A percentile compares a stretch with the other conserved stretches of the same genome.
Evolutionary conservation across 2,797 vertebrate genomes (phyloP).

Genomic region (Amblyraja radiata): DNA sequence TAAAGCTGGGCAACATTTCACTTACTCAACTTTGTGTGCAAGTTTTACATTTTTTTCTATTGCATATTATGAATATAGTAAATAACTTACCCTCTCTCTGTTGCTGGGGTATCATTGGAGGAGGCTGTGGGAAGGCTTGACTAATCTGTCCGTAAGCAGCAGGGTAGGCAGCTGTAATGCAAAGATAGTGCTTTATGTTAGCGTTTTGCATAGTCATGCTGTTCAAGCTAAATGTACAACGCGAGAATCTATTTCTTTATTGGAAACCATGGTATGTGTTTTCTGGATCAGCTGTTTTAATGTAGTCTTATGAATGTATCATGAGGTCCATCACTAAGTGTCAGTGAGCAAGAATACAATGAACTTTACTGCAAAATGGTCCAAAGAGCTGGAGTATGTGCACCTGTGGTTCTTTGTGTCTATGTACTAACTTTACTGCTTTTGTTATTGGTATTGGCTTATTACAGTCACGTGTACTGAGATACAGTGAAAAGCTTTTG

Average conservation of each 20-base stretch:
- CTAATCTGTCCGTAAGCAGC: constrained; percentile 98
- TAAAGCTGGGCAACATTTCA: neutral
- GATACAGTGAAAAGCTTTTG: too few relatives aligned
- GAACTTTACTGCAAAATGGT: neutral
- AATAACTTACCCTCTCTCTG: constrained; percentile 90
- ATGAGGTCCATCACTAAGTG: neutral
- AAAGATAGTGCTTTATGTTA: neutral
- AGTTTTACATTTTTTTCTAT: neutral
- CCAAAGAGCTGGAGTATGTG: too few relatives aligned
- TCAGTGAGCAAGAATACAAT: neutral
- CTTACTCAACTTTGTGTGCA: too few relatives aligned
- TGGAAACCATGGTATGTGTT: neutral
- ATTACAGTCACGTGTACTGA: too few relatives aligned
- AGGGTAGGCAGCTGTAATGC: constrained; percentile 81
- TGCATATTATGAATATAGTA: neutral
- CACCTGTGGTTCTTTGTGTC: too few relatives aligned
- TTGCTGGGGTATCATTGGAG: constrained; percentile 95
- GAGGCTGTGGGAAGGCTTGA: constrained; percentile 96
- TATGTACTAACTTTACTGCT: too few relatives aligned
- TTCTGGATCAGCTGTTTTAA: neutral
- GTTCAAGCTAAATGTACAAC: neutral
- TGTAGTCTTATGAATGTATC: neutral
- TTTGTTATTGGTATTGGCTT: too few relatives aligned
- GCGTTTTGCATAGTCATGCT: neutral
- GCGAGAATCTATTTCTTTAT: neutral